Base-by-base conservation (phyloP, 2,113 vertebrate species). In the Myiozetetes cayanensis region DNA sequence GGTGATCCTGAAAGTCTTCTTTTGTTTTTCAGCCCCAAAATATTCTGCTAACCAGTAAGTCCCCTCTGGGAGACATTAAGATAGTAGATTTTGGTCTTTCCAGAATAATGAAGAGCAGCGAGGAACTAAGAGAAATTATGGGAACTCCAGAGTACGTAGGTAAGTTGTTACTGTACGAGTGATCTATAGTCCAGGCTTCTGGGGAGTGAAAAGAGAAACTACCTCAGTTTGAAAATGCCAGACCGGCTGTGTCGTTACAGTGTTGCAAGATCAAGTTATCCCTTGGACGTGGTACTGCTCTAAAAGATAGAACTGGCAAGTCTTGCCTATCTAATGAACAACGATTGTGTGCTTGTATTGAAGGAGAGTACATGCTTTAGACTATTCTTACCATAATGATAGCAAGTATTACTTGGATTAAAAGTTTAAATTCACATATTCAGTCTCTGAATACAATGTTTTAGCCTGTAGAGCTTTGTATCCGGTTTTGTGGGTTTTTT, bases 41-140 rank as follows among this genome's bases (percentile, higher is more conserved):
- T 93, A 98, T 99, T 96, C 96, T 99, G 33, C 96, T 99, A 96
- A 99, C 99, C 53, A 98, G 98, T 67, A 98, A 98, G 77, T 98
- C 96, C 46, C 99, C 99, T 24, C 84, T 99, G 76, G 99, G 99
- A 43, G 98, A 99, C 87, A 98, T 99, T 94, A 98, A 99, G 49
- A 99, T 99, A 33, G 99, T 99, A 62, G 99, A 99, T 96, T 99
- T 99, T 95, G 99, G 99, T 68, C 98, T 99, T 89, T 99, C 99
- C 76, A 98, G 99, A 94, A 97, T 98, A 91, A 98, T 99, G 98
- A 99, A 99, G 97, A 98, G 91, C 63, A 97, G 98, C 35, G 98
- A 98, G 74, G 99, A 99, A 67, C 97, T 99, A 72, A 97, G 98
- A 93, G 99, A 99, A 98, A 99, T 99, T 67, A 98, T 99, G 97